Evolutionary conservation across 2,888 invertebrate genomes (phyloP).

Genomic region (Branchinecta sandiegonensis): DNA sequence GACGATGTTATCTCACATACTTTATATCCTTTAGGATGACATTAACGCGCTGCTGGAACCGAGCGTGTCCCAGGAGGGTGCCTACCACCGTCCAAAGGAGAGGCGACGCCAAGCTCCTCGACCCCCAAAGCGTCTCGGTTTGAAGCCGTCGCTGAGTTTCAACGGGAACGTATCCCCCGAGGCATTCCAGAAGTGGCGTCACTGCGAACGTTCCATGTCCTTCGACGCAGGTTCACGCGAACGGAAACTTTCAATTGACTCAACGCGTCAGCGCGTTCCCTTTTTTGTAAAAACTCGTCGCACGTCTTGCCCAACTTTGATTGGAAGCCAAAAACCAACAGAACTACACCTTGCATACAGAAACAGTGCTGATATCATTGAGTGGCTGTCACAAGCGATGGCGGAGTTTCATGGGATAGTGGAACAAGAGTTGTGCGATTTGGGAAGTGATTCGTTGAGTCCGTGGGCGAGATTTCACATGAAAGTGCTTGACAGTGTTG

Average conservation of each 20-base stretch:
- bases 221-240: not conserved
- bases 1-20: too few species aligned
- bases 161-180: not conserved
- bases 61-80: not conserved
- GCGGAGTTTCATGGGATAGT: not conserved
- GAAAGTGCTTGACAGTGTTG: not conserved
- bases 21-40: too few species aligned
- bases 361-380: conserved; percentile 8
- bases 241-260: not conserved
- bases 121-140: not conserved
- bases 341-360: not conserved
- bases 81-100: not conserved
- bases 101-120: not conserved
- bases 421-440: conserved; percentile 6
- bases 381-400: conserved; percentile 7
- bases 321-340: not conserved
- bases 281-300: conserved; percentile 16
- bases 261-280: conserved; percentile 10
- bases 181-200: not conserved
- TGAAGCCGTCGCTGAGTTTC: not conserved
- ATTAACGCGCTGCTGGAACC: too few species aligned
- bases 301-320: not conserved
- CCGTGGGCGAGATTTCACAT: conserved; percentile 7
- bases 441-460: not conserved
- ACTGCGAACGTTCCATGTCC: not conserved